phyloP scores from a whole-genome alignment of 2,113 vertebrate genomes.

The Thomomys bottae region DNA sequence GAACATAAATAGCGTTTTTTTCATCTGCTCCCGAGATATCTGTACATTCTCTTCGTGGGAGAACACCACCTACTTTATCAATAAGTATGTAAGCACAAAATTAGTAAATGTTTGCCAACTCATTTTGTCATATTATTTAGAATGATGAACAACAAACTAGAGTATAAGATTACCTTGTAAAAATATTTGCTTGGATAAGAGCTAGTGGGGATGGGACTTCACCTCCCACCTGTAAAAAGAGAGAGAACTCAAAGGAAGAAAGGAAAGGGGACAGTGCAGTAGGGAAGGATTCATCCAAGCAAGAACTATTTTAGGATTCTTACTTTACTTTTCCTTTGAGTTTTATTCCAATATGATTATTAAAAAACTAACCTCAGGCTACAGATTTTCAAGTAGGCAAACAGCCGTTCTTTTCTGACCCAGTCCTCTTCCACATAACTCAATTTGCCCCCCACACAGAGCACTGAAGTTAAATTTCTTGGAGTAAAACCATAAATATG shows the following conservation, averaged over 20 bases:
- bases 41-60: not conserved
- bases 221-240: not conserved
- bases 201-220: not conserved
- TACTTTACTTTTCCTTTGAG: constrained; percentile 52
- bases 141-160: not conserved
- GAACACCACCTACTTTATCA: constrained; percentile 41
- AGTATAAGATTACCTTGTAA: not conserved
- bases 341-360: not conserved
- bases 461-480: constrained; percentile 33
- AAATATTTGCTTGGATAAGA: not conserved
- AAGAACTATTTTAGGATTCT: constrained; percentile 37
- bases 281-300: not conserved
- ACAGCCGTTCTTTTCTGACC: constrained; percentile 38
- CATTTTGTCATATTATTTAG: not conserved
- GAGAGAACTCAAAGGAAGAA: not conserved
- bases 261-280: not conserved
- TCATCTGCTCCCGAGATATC: not conserved
- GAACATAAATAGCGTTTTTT: not conserved
- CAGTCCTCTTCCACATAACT: constrained; percentile 2
- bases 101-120: constrained; percentile 7
- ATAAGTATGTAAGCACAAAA: not conserved
- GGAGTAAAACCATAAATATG: constrained; percentile 12
- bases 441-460: not conserved
- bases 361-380: constrained; percentile 36
- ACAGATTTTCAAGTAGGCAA: constrained; percentile 54